Evolutionary conservation across 2,797 vertebrate genomes (phyloP).

Genomic region (Naso thynnoides): DNA sequence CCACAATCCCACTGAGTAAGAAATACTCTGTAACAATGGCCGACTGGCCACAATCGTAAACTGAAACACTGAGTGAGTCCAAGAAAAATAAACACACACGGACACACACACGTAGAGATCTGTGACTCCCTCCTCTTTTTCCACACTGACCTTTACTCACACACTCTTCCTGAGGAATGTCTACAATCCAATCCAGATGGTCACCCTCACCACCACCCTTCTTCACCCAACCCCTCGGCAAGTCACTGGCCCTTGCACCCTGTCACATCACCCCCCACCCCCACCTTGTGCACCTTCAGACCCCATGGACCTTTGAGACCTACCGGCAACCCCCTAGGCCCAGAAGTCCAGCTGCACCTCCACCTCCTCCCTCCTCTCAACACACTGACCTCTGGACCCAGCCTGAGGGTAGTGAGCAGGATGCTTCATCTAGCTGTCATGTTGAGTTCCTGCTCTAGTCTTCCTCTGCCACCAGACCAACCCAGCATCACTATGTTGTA

Average conservation of each 20-base stretch:
- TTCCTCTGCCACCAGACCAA: constrained; percentile 29
- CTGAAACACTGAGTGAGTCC: constrained; percentile 62
- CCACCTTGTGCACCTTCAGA: constrained; percentile 59
- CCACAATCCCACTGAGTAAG: constrained; percentile 49
- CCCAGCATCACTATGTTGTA: background rate
- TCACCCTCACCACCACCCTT: constrained; percentile 63
- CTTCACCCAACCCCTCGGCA: constrained; percentile 51
- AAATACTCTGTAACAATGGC: constrained; percentile 63
- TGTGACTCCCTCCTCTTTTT: constrained; percentile 62
- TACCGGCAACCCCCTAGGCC: constrained; percentile 45
- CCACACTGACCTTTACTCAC: constrained; percentile 81
- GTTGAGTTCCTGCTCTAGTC: constrained; percentile 25
- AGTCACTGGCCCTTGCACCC: constrained; percentile 53
- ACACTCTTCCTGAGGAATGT: constrained; percentile 84
- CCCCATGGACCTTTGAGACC: constrained; percentile 57
- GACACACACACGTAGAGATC: constrained; percentile 45
- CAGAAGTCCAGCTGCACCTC: constrained; percentile 64
- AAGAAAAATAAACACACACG: constrained; percentile 73
- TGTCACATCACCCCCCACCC: constrained; percentile 40
- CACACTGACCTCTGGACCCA: constrained; percentile 75
- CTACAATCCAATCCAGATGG: constrained; percentile 87
- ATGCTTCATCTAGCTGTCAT: constrained; percentile 54
- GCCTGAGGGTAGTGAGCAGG: constrained; percentile 56
- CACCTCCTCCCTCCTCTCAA: constrained; percentile 59
- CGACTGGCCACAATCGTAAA: constrained; percentile 62